These are phyloP conservation scores for Lasaia peninsularis DNA, from an alignment of 1,140 invertebrate species.

Conservation along the genomic window DNA sequence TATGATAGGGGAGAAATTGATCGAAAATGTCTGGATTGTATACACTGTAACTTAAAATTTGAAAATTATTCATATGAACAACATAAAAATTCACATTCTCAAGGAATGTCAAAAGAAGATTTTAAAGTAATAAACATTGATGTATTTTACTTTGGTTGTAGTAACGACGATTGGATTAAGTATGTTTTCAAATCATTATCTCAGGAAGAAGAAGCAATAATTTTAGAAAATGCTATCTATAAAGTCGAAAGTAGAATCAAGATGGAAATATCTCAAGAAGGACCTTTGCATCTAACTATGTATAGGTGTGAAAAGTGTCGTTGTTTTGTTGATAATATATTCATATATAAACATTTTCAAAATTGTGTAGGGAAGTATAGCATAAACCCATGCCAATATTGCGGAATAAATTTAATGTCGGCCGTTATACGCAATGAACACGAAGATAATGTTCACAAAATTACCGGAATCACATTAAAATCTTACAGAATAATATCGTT, in stretches of 20 bases:
- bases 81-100: constrained; percentile 33
- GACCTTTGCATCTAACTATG: constrained; percentile 31
- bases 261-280: constrained; percentile 43
- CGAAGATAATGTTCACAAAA: constrained; percentile 32
- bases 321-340: constrained; percentile 30
- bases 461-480: constrained; percentile 23
- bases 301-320: constrained; percentile 52
- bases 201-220: constrained; percentile 21
- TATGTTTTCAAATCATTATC: constrained; percentile 38
- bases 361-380: constrained; percentile 25
- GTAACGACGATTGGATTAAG: constrained; percentile 45
- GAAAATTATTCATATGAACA: constrained; percentile 21
- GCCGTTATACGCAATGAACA: constrained; percentile 26
- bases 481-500: constrained; percentile 43
- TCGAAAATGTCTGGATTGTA: constrained; percentile 27
- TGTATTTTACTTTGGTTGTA: constrained; percentile 37
- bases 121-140: constrained; percentile 38
- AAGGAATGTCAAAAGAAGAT: constrained; percentile 13
- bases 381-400: constrained; percentile 39
- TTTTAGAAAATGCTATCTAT: constrained; percentile 45
- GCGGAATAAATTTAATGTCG: constrained; percentile 38
- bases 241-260: constrained; percentile 44
- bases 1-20: constrained; percentile 23
- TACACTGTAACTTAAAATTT: constrained; percentile 35
- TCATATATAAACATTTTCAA: constrained; percentile 33